Base-by-base conservation (phyloP, 2,888 invertebrate genomes). In the Ophraella communa region DNA sequence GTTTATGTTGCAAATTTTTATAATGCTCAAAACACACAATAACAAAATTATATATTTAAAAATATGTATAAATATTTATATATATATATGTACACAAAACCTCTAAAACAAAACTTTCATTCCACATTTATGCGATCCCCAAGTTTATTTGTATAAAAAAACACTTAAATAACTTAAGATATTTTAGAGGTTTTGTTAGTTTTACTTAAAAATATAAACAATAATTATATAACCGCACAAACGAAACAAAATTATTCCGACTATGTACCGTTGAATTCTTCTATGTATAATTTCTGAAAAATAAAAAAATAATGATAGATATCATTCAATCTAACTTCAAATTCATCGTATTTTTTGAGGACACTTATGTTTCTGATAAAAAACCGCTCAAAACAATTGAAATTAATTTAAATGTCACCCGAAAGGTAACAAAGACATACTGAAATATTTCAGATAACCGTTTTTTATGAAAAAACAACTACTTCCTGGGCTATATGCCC, bases 61-160 rank as follows among this genome's bases (percentile, higher is more conserved):
- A 39, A 14, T 39, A 39, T 14, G 17, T 17, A 39, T n/a, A n/a
- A n/a, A 14, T n/a, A n/a, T 35, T n/a, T 35, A 39, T 39, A 39
- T 14, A 39, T 39, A 39, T 39, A 39, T 14, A 33, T n/a, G n/a
- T n/a, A 21, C 17, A 60, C 60, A 53, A 53, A 52, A 60, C 52
- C 52, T 24, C 60, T 24, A 52, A 59, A 60, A 52, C 10, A n/a
- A 27, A 49, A 51, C 60, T 52, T 53, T 60, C 60, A 60, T 24
- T 52, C 52, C 52, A 60, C 60, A 60, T 53, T 59, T 60, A 60
- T 52, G 27, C 52, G n/a, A 42, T 24, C 18, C 54, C 24, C 0
- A 44, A 49, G 17, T 54, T 57, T 17, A 44, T 47, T 47, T 44
- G 58, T 58, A 58, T 58, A 58, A 58, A 58, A 58, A 58, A 57